These are phyloP conservation scores for Nerophis lumbriciformis DNA, from an alignment of 2,113 vertebrate species.

Conservation along the genomic window DNA sequence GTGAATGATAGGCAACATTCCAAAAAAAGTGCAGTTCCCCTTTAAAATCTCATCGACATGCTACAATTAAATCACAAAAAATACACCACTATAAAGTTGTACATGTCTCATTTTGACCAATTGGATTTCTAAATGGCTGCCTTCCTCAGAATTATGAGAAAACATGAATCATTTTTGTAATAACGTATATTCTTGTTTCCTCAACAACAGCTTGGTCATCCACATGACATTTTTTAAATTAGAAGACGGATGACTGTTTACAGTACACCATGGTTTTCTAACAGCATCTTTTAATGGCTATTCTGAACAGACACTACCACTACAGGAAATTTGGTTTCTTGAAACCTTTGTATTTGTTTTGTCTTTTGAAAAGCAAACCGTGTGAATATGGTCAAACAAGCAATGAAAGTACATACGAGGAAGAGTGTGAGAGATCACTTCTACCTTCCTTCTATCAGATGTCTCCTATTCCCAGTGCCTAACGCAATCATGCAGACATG, in stretches of 20 bases:
- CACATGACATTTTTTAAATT: neutral
- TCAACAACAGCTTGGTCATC: neutral
- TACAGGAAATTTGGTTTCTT: neutral
- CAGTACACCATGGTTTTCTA: neutral
- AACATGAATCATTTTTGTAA: constrained; percentile 5
- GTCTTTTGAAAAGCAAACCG: neutral
- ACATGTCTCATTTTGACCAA: neutral
- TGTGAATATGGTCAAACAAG: constrained; percentile 6
- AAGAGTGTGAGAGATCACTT: constrained; percentile 37
- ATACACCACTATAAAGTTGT: neutral
- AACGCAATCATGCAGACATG: constrained; percentile 29
- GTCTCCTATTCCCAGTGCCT: constrained; percentile 12
- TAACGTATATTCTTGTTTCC: neutral
- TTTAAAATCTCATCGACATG: no score
- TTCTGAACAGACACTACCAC: neutral
- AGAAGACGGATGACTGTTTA: neutral
- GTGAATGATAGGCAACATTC: no score
- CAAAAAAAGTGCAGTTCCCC: no score
- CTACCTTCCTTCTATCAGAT: constrained; percentile 32
- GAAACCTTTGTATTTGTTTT: neutral
- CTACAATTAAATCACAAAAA: neutral
- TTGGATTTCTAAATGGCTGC: neutral
- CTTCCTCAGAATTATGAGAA: constrained; percentile 2
- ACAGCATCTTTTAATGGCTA: constrained; percentile 1
- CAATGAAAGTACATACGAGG: constrained; percentile 41